These are phyloP conservation scores for Piscicola geometra DNA, from an alignment of 2,888 invertebrate genomes.

Conservation along the genomic window DNA sequence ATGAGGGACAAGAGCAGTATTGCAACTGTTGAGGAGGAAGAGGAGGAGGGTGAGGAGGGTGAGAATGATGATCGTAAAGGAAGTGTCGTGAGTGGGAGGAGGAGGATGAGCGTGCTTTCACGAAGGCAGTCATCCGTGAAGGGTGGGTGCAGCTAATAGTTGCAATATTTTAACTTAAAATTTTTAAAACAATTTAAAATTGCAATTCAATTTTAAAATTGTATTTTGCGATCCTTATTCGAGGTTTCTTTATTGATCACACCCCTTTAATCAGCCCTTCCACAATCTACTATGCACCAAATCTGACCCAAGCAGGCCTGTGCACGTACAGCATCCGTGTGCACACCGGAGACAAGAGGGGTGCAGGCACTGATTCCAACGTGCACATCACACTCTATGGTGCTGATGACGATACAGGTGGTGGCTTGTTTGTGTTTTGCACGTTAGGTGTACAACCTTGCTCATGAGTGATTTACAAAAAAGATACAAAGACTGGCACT, in stretches of 20 bases:
- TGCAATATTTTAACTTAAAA: too few species aligned
- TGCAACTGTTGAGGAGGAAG: not conserved
- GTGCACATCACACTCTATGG: slow-evolving; percentile 47
- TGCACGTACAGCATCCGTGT: slow-evolving; percentile 55
- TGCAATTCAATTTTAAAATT: too few species aligned
- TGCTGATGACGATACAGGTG: slow-evolving; percentile 46
- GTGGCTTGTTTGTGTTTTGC: slow-evolving; percentile 19
- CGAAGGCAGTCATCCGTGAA: too few species aligned
- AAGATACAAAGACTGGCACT: not conserved
- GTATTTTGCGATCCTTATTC: too few species aligned
- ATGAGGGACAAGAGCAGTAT: not conserved
- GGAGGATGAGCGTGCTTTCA: too few species aligned
- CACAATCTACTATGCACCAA: not conserved
- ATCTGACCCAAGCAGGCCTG: slow-evolving; percentile 52
- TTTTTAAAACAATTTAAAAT: too few species aligned
- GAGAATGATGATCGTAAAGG: not conserved
- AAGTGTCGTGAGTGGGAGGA: too few species aligned
- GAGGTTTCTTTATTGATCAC: not conserved
- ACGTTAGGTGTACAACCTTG: too few species aligned
- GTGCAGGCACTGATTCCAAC: slow-evolving; percentile 48
- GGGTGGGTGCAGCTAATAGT: too few species aligned
- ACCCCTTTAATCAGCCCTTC: not conserved
- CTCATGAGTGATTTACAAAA: not conserved
- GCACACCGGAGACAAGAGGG: slow-evolving; percentile 46
- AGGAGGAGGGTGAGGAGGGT: not conserved